Percentiles rank a stretch among this genome's conserved stretches.
phyloP scores from a whole-genome alignment of 2,888 invertebrate species.

The Zonitis immaculata region DNA sequence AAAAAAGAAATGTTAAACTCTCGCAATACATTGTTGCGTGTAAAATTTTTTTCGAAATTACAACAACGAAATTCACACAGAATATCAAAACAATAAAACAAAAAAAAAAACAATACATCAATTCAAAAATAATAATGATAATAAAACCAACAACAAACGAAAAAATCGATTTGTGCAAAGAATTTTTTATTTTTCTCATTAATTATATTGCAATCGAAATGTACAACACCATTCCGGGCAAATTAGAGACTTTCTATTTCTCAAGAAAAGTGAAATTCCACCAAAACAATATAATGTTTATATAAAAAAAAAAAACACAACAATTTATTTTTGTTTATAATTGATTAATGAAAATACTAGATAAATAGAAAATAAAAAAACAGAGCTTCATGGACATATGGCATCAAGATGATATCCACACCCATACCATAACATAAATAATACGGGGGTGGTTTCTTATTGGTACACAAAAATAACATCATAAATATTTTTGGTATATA shows the following conservation, averaged over 20 bases:
- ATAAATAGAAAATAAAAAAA: too few species aligned
- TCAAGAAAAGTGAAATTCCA: constrained; percentile 35
- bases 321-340: background rate
- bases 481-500: too few species aligned
- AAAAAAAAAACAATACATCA: constrained; percentile 11
- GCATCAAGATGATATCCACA: background rate
- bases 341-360: too few species aligned
- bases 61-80: constrained; percentile 17
- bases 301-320: background rate
- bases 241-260: constrained; percentile 32
- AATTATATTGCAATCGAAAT: constrained; percentile 1
- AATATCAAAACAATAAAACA: constrained; percentile 6
- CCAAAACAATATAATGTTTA: background rate
- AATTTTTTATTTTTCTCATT: background rate
- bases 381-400: background rate
- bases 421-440: background rate
- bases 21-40: constrained; percentile 10
- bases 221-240: constrained; percentile 13
- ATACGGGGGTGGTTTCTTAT: background rate
- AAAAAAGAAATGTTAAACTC: too few species aligned
- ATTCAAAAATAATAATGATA: too few species aligned
- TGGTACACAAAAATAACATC: background rate
- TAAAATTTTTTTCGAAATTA: constrained; percentile 12
- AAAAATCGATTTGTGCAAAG: background rate
- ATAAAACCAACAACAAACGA: background rate